Evolutionary conservation across 2,797 vertebrate genomes (phyloP).

Genomic region (Cyprinodon diabolis): DNA sequence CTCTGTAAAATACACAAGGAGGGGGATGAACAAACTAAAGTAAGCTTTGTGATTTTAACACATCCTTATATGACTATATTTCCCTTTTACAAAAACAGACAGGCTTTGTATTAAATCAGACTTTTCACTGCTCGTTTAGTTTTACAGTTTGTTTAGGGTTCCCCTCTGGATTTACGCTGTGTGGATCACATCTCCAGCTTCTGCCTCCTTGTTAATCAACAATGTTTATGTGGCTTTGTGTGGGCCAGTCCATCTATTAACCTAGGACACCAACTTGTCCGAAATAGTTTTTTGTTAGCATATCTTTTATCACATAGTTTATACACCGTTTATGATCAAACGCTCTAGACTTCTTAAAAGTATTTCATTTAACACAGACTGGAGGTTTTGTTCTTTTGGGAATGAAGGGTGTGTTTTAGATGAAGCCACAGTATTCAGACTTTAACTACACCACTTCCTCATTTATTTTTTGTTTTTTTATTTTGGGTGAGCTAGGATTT

Average conservation of each 20-base stretch:
- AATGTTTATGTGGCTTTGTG: slow-evolving; percentile 3
- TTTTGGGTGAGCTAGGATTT: too few relatives aligned
- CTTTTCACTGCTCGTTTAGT: slow-evolving; percentile 1
- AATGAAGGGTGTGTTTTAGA: too few relatives aligned
- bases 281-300: neutral
- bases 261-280: neutral
- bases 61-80: slow-evolving; percentile 3
- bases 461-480: too few relatives aligned
- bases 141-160: slow-evolving; percentile 17
- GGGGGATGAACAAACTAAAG: slow-evolving; percentile 3
- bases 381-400: too few relatives aligned
- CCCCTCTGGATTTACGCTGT: slow-evolving; percentile 3
- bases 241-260: neutral
- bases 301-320: neutral
- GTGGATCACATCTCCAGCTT: neutral
- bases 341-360: too few relatives aligned
- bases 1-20: slow-evolving; percentile 14
- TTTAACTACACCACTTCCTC: too few relatives aligned
- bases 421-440: too few relatives aligned
- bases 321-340: neutral
- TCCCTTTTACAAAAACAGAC: slow-evolving; percentile 1
- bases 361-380: too few relatives aligned
- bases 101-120: slow-evolving; percentile 3
- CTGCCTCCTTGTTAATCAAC: slow-evolving; percentile 8
- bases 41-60: slow-evolving; percentile 3